Evolutionary conservation across 64 coral and sea anemone genomes (phyloP), one percentile per base, ranked within the genome.

Genomic region (Acropora yongei): DNA sequence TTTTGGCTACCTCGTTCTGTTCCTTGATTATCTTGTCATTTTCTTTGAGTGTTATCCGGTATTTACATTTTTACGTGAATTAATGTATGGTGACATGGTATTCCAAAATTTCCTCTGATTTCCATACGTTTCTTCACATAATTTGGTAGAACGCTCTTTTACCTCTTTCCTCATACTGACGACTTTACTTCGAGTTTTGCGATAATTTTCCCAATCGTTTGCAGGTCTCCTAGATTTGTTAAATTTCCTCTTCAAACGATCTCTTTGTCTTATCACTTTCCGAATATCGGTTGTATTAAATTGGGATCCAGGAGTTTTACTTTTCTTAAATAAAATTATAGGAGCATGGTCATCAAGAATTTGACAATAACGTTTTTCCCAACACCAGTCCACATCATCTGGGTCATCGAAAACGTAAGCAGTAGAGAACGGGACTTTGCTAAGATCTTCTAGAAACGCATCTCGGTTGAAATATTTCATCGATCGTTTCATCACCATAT

Each of bases 151-250:
- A 69, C 61, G 55, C 14, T 61, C 12, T 78, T 90, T 60, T 16
- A 90, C 88, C 43, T 68, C 82, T 19, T 60, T 90, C 44, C 88
- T 90, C 63, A 90, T 90, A 69, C 88, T 90, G 3, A 90, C 63
- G 9, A 90, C 88, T 71, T 78, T 80, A 40, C 81, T 90, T 47
- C 61, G 55, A 30, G 58, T 65, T 44, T 18, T 17, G n/a, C 57
- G 88, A 66, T 90, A 90, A 79, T 80, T 90, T 90, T 90, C 63
- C 88, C 78, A 90, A 39, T 90, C 88, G 1, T 46, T 44, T 11
- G 75, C 50, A 49, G 39, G 47, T 77, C 91, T 93, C 12, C 47
- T 44, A 30, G 30, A 30, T 87, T 93, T 93, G 57, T 93, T 78
- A 48, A 67, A 93, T 44, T 78, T 86, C 76, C 79, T 88, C 42